phyloP scores from a whole-genome alignment of 2,113 vertebrate species.

The Pithys albifrons region DNA sequence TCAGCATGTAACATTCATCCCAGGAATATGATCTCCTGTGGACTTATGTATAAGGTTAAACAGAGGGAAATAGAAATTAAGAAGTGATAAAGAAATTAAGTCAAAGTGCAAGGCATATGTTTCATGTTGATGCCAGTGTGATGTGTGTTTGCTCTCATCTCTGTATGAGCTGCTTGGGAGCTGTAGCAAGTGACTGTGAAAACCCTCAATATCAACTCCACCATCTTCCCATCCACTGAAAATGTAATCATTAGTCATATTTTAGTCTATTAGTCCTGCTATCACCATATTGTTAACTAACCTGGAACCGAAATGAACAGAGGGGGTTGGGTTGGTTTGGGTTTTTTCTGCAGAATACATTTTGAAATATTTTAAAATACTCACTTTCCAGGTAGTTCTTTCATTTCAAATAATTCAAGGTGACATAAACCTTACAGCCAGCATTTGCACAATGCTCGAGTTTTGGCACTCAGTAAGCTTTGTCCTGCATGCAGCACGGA shows the following conservation, averaged over 20 bases:
- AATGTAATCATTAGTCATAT: not conserved
- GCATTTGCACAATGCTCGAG: rapidly evolving
- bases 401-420: not conserved
- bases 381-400: not conserved
- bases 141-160: not conserved
- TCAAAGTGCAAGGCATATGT: not conserved
- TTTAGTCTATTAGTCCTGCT: not conserved
- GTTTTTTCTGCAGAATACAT: not conserved
- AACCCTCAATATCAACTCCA: not conserved
- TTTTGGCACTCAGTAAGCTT: rapidly evolving
- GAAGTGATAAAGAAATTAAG: not conserved
- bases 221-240: not conserved
- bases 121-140: not conserved
- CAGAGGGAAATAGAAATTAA: not conserved
- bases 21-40: not conserved
- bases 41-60: not conserved
- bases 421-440: not conserved
- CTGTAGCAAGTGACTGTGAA: not conserved
- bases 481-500: not conserved
- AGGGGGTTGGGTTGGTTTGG: not conserved
- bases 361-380: not conserved
- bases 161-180: not conserved
- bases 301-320: not conserved
- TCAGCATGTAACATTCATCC: not conserved
- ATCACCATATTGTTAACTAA: not conserved